Percentiles rank a stretch among this genome's conserved stretches.
Conservation (phyloP, 2,113 vertebrate genomes). For the Myrmophylax atrothorax region DNA sequence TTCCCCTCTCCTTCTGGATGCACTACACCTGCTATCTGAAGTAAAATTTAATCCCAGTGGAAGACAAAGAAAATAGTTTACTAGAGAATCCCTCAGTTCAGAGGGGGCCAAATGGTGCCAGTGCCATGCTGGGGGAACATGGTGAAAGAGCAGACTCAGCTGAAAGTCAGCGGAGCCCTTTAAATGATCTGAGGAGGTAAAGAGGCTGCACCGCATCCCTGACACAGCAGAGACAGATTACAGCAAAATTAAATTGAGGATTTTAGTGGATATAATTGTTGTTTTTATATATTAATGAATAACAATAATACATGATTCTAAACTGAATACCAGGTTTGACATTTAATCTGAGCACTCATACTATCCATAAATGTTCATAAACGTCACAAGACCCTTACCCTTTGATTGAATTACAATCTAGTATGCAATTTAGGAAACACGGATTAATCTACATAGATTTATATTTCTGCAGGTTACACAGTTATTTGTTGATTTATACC, state of each 20-base stretch:
- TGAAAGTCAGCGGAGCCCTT: slow-evolving; percentile 37
- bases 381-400: slow-evolving; percentile 54
- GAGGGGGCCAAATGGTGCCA: background rate
- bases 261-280: slow-evolving; percentile 72
- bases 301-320: slow-evolving; percentile 65
- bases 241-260: slow-evolving; percentile 70
- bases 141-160: background rate
- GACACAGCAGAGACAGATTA: slow-evolving; percentile 66
- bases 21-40: background rate
- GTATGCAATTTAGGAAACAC: slow-evolving; percentile 63
- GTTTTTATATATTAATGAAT: slow-evolving; percentile 71
- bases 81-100: slow-evolving; percentile 26
- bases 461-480: slow-evolving; percentile 71
- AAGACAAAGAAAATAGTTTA: background rate
- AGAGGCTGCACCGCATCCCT: slow-evolving; percentile 42
- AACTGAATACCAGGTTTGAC: slow-evolving; percentile 71
- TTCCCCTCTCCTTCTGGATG: background rate
- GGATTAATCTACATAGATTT: slow-evolving; percentile 72
- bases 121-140: background rate
- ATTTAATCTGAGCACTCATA: slow-evolving; percentile 70
- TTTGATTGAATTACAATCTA: slow-evolving; percentile 73
- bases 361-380: slow-evolving; percentile 75
- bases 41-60: background rate
- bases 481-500: slow-evolving; percentile 67
- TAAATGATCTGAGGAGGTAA: slow-evolving; percentile 41